Conservation (phyloP, 2,888 invertebrate species). For the Clistopyga incitator region DNA sequence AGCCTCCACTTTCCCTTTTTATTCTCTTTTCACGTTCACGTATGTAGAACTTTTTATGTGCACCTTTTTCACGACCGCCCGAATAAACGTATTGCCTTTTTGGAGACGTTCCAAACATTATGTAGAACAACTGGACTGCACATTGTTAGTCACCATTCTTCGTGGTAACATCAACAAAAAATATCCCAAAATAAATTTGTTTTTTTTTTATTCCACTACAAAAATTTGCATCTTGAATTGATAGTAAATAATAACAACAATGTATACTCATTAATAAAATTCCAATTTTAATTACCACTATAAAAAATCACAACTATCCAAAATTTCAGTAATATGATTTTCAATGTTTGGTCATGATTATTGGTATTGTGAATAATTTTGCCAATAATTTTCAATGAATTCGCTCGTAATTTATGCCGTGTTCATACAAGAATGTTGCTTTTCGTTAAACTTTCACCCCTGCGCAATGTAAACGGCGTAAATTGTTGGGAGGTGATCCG, state of each 20-base stretch:
- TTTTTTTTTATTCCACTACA: no score
- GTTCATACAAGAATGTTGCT: not conserved
- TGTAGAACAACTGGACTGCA: not conserved
- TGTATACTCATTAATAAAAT: no score
- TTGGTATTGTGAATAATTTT: not conserved
- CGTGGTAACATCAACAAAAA: no score
- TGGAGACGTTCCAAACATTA: not conserved
- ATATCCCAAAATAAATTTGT: no score
- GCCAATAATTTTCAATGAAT: not conserved
- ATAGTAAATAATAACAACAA: no score
- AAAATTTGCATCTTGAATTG: no score
- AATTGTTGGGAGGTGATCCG: slow-evolving; percentile 30
- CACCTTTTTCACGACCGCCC: not conserved
- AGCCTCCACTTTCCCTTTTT: slow-evolving; percentile 47
- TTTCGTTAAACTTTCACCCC: not conserved
- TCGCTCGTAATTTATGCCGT: not conserved
- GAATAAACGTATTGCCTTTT: not conserved
- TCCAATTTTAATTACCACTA: no score
- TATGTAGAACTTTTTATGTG: not conserved
- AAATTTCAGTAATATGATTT: no score
- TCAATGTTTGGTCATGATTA: not conserved
- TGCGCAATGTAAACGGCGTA: slow-evolving; percentile 5
- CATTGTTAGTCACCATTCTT: no score
- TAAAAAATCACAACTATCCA: no score
- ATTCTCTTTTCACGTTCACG: slow-evolving; percentile 25